Evolutionary conservation across 1,140 invertebrate species (phyloP), one percentile per base, ranked within the genome.

Genomic region (Chironomus striatipennis): DNA sequence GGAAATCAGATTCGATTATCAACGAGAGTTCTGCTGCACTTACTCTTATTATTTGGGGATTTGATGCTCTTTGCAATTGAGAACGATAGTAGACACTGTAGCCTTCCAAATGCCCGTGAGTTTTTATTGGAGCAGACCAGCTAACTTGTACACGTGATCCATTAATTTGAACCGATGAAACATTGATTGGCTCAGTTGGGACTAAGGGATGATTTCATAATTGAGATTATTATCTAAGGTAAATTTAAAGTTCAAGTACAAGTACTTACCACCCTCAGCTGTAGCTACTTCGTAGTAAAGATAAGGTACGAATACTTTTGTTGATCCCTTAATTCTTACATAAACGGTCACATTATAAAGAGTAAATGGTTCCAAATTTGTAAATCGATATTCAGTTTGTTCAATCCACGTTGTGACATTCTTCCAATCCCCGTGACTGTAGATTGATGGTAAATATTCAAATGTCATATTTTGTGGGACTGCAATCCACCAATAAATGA

Each of bases 301-400:
- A 9, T 85, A 85, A 1, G 90, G 89, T 1, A 87, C 84, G 74
- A 81, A 79, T 18, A 75, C 77, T 57, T 79, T 80, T 15, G 83
- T 81, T 0, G 79, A 82, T 75, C 83, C 83, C 76, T 86, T 86
- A 7, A 87, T 77, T 73, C 86, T 83, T 0, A 91, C 89, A 79
- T 90, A 93, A 7, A 94, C 89, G 0, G 91, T 93, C 70, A 93
- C 82, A 77, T 93, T 92, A 79, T 94, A 94, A 0, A 83, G 80
- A 0, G 91, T 93, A 77, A 84, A 91, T 0, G 93, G 88, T 75
- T 86, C 82, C 2, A 94, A 82, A 74, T 87, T 81, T 0, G 81
- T 86, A 78, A 94, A 92, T 74, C 83, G 85, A 79, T 85, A 87
- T 18, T 83, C 80, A 2, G 79, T 83, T 2, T 83, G 80, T 7